Evolutionary conservation across 2,797 vertebrate genomes (phyloP).

Genomic region (Buphagus erythrorhynchus): DNA sequence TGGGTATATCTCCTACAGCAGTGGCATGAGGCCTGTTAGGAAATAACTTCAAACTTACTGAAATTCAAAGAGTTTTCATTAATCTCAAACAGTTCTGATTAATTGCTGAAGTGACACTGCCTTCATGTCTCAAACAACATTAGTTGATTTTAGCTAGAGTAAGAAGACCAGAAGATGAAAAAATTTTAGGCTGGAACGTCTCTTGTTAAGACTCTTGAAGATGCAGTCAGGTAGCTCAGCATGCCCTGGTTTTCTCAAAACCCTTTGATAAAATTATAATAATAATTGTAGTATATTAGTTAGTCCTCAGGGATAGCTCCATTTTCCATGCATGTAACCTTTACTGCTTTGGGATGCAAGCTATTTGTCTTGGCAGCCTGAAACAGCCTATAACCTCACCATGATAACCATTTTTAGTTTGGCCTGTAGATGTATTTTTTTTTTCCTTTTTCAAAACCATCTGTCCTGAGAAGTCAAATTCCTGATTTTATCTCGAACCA

Average conservation of each 20-base stretch:
- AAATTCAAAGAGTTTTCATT: background rate
- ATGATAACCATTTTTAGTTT: slow-evolving; percentile 59
- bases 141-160: background rate
- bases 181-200: background rate
- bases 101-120: background rate
- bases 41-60: background rate
- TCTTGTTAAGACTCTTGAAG: background rate
- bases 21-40: background rate
- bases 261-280: slow-evolving; percentile 26
- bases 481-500: slow-evolving; percentile 52
- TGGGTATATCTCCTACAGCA: background rate
- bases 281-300: slow-evolving; percentile 55
- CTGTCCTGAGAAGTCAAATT: slow-evolving; percentile 53
- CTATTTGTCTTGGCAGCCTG: slow-evolving; percentile 45
- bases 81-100: background rate
- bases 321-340: slow-evolving; percentile 62
- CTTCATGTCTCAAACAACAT: background rate
- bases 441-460: background rate
- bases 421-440: background rate
- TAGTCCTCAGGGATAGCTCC: slow-evolving; percentile 51
- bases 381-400: slow-evolving; percentile 39
- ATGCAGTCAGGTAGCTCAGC: background rate
- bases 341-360: slow-evolving; percentile 50
- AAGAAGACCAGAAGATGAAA: background rate
- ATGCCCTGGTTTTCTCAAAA: background rate